Conservation (phyloP, 2,888 invertebrate genomes). For the Drosophila gaucha region DNA sequence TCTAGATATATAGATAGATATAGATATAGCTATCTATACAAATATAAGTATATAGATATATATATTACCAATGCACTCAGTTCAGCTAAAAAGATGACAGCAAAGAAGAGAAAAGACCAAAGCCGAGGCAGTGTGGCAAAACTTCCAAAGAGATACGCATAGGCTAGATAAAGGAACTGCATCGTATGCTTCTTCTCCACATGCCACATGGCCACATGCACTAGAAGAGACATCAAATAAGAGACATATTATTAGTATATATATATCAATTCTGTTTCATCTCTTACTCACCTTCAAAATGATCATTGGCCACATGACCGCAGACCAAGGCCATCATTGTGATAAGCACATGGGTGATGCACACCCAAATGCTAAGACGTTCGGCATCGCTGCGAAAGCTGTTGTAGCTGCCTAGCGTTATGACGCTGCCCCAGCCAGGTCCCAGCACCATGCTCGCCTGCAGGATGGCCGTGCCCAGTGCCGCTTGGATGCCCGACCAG, state of each 20-base stretch:
- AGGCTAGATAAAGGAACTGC: conserved; percentile 81
- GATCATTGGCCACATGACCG: conserved; percentile 81
- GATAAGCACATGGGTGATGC: conserved; percentile 74
- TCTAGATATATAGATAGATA: not conserved
- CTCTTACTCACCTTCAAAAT: conserved; percentile 76
- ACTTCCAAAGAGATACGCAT: conserved; percentile 80
- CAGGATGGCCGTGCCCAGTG: conserved; percentile 61
- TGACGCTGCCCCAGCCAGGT: conserved; percentile 92
- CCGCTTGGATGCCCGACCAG: conserved; percentile 38
- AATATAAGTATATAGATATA: not conserved
- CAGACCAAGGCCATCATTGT: conserved; percentile 73
- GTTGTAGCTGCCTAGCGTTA: conserved; percentile 94
- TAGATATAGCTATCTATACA: not conserved
- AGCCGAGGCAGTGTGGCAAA: conserved; percentile 82
- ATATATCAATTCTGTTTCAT: not conserved
- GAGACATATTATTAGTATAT: not conserved
- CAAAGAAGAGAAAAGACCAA: conserved; percentile 91
- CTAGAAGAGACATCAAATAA: conserved; percentile 39
- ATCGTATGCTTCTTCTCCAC: conserved; percentile 79
- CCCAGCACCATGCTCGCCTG: conserved; percentile 90
- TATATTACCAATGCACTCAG: conserved; percentile 89
- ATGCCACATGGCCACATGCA: conserved; percentile 79
- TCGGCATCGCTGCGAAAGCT: conserved; percentile 90
- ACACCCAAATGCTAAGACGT: conserved; percentile 76
- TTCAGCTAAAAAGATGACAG: conserved; percentile 91